Evolutionary conservation across 2,888 invertebrate genomes (phyloP).

Genomic region (Melinaea menophilus): DNA sequence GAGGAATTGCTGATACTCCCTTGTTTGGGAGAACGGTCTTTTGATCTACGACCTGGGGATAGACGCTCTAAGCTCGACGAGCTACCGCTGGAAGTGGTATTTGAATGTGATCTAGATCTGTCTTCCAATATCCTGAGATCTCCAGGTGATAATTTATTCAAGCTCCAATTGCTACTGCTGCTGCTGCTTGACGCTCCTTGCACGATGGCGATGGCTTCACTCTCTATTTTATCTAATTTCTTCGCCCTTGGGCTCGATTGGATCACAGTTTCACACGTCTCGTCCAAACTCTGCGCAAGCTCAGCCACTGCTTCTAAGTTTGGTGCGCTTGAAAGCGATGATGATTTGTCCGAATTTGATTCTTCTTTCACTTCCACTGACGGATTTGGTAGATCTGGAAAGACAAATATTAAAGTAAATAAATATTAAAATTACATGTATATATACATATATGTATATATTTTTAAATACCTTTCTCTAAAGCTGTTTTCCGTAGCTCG

Average conservation of each 20-base stretch:
- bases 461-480: slow-evolving; percentile 62
- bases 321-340: slow-evolving; percentile 50
- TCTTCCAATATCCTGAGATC: slow-evolving; percentile 72
- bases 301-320: slow-evolving; percentile 82
- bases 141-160: slow-evolving; percentile 73
- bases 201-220: slow-evolving; percentile 67
- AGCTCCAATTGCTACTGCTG: slow-evolving; percentile 75
- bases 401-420: slow-evolving; percentile 4
- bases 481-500: slow-evolving; percentile 69
- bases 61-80: slow-evolving; percentile 72
- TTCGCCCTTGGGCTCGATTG: slow-evolving; percentile 79
- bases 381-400: slow-evolving; percentile 53
- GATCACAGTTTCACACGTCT: slow-evolving; percentile 82
- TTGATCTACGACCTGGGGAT: slow-evolving; percentile 71
- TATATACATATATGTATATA: no score
- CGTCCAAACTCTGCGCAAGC: slow-evolving; percentile 81
- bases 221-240: slow-evolving; percentile 71
- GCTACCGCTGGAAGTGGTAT: slow-evolving; percentile 74
- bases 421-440: no score
- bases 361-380: slow-evolving; percentile 49
- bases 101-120: slow-evolving; percentile 68
- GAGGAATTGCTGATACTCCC: slow-evolving; percentile 74
- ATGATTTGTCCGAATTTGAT: slow-evolving; percentile 42
- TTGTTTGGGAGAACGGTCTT: slow-evolving; percentile 72
- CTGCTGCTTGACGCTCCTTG: slow-evolving; percentile 73